These are phyloP conservation scores for Apamea anceps DNA, from an alignment of 2,888 invertebrate species.

Conservation along the genomic window DNA sequence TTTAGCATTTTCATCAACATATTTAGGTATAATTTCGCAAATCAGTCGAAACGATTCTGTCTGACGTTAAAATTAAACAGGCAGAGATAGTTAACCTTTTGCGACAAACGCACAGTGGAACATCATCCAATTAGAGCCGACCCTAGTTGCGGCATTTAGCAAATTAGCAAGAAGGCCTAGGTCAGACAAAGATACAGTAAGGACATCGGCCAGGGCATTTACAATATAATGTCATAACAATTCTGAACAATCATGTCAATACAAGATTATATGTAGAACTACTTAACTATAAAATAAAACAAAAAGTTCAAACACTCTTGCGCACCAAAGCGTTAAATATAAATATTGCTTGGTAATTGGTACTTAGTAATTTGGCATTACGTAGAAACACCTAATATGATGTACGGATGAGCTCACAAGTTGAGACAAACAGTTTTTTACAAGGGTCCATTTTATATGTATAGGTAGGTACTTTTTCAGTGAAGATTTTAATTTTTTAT, in stretches of 20 bases:
- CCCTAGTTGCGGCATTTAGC: conserved; percentile 54
- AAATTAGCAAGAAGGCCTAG: conserved; percentile 64
- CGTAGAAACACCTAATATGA: conserved; percentile 13
- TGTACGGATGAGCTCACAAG: not conserved
- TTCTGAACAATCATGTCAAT: conserved; percentile 11
- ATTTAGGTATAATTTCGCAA: conserved; percentile 7
- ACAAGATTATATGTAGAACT: conserved; percentile 3
- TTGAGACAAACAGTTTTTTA: conserved; percentile 16
- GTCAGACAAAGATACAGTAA: conserved; percentile 50
- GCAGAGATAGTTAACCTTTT: conserved; percentile 24
- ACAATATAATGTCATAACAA: conserved; percentile 20
- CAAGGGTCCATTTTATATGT: not conserved
- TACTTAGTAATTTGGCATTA: not conserved
- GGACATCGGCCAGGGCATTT: conserved; percentile 34
- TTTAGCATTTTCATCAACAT: not conserved
- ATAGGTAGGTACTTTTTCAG: not conserved
- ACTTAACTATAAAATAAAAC: conserved; percentile 16
- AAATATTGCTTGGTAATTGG: conserved; percentile 29
- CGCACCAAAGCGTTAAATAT: conserved; percentile 3
- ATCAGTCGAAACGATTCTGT: not conserved
- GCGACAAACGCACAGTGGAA: conserved; percentile 56
- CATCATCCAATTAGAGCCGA: conserved; percentile 70
- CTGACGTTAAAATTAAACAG: conserved; percentile 11
- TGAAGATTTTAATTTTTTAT: not conserved
- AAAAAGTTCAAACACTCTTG: not conserved